Base-by-base conservation (phyloP, 2,113 vertebrate species). In the Cryptomyrus ogoouensis region DNA sequence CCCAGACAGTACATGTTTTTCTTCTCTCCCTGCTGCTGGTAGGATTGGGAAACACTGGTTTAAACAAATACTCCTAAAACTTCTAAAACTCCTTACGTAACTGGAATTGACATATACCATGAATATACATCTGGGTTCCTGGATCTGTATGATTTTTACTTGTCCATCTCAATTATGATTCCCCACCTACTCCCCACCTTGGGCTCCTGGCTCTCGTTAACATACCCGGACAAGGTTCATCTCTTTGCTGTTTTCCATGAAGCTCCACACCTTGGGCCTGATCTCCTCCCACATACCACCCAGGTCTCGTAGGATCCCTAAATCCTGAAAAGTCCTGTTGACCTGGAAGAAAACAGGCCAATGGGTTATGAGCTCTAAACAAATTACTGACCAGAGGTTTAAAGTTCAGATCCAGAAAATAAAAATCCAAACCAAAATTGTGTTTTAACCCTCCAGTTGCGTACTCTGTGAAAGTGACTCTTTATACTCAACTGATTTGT, bases 271-370 rank as follows among this genome's bases (percentile, higher is more conserved):
- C 94, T 97, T 98, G 7, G 97, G 98, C 91, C 95, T 97, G 93
- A 98, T 94, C 91, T 99, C 98, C 80, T 97, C 96, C 98, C 98
- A 99, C 97, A 99, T 98, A 83, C 97, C 97, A 12, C 97, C 97
- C 0, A 99, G 94, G 92, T 99, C 98, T 92, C 97, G 95, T 91
- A 99, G 97, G 87, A 99, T 96, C 89, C 97, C 96, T 4, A 99
- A 94, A 90, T 99, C 98, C 94, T 99, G 98, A 94, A 99, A 99
- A 0, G 98, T 99, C 93, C 97, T 97, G 94, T 99, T 99, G 91
- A 99, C 97, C 98, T 99, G 94, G 91, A 90, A 90, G n/a, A 83
- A 24, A 90, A 35, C 27, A 27, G 13, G 50, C 15, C 27, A 87
- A 39, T 17, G 9, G 27, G 50, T 87, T 53, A 49, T 50, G 15